Evolutionary conservation across 1,140 invertebrate species (phyloP).

Genomic region (Sitophilus oryzae): DNA sequence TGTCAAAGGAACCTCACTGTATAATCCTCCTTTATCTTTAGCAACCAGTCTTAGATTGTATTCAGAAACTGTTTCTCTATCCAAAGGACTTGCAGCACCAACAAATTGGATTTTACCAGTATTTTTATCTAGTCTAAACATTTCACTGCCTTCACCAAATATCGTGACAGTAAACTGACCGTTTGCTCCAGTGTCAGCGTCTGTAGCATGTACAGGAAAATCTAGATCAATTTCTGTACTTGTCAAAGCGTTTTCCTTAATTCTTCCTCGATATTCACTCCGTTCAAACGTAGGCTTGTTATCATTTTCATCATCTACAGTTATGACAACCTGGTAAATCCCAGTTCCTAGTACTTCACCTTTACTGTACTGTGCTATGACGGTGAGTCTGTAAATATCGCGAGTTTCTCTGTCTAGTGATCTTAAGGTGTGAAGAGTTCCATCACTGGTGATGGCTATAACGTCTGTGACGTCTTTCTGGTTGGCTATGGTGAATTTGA

Average conservation of each 20-base stretch:
- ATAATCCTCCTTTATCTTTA: constrained; percentile 66
- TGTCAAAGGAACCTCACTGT: constrained; percentile 62
- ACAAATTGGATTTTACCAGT: constrained; percentile 60
- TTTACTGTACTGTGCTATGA: constrained; percentile 68
- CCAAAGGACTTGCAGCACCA: constrained; percentile 51
- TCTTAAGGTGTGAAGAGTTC: constrained; percentile 68
- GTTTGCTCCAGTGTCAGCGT: constrained; percentile 75
- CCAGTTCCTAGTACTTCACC: constrained; percentile 49
- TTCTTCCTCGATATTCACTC: constrained; percentile 65
- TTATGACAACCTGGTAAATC: constrained; percentile 70
- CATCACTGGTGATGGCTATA: constrained; percentile 69
- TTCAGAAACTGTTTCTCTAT: constrained; percentile 64
- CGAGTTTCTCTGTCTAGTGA: constrained; percentile 71
- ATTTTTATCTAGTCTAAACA: constrained; percentile 68
- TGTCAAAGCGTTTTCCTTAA: constrained; percentile 69
- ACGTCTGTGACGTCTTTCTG: constrained; percentile 70
- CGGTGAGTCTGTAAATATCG: constrained; percentile 68
- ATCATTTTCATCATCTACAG: constrained; percentile 86
- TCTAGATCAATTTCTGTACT: constrained; percentile 68
- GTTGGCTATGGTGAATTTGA: constrained; percentile 71
- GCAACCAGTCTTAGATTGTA: constrained; percentile 70
- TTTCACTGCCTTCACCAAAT: constrained; percentile 65
- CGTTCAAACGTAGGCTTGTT: constrained; percentile 78
- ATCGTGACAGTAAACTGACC: constrained; percentile 68
- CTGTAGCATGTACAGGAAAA: constrained; percentile 60